Evolutionary conservation across 1,140 invertebrate genomes (phyloP), one percentile per base, ranked within the genome.

Genomic region (Pseudoatta argentina): DNA sequence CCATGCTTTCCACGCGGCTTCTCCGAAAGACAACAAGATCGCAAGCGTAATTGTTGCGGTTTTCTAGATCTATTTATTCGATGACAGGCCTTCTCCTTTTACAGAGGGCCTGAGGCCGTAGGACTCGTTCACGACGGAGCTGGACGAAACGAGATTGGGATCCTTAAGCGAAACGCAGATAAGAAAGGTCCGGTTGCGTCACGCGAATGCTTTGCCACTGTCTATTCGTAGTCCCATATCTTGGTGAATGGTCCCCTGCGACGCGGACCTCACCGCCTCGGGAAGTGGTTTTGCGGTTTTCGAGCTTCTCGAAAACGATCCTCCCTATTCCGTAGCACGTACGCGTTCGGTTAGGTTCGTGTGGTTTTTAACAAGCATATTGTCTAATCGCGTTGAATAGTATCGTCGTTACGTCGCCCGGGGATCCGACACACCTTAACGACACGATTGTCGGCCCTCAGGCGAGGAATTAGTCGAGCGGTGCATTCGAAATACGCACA

Each of bases 291-390:
- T 75, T 75, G 55, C 69, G 79, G 79, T 83, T 82, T 55, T 63
- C 39, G 34, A 61, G 34, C 79, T 82, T 53, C 67, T 72, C 79
- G 67, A 75, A 75, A 83, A 48, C 27, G 69, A 83, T 83, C 55
- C 39, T 63, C 18, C 53, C 67, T 72, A 57, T 21, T 18, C 5
- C 69, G 39, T 55, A 69, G 79, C 79, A 83, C 79, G 79, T 75
- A 83, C 55, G 67, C 67, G 39, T 18, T 82, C 79, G 53, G 79
- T 72, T 82, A 72, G 53, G 67, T 83, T 83, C 24, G 79, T 75
- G 79, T 48, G 79, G 79, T 73, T 75, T 83, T 83, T 83, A 83
- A 83, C 79, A 83, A 83, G 79, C 69, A n/a, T 57, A 83, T 83
- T 83, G 79, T 83, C 69, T 69, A 83, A 83, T 69, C 34, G 57